Conservation (phyloP, 2,797 vertebrate genomes). For the Poecilia velifera region DNA sequence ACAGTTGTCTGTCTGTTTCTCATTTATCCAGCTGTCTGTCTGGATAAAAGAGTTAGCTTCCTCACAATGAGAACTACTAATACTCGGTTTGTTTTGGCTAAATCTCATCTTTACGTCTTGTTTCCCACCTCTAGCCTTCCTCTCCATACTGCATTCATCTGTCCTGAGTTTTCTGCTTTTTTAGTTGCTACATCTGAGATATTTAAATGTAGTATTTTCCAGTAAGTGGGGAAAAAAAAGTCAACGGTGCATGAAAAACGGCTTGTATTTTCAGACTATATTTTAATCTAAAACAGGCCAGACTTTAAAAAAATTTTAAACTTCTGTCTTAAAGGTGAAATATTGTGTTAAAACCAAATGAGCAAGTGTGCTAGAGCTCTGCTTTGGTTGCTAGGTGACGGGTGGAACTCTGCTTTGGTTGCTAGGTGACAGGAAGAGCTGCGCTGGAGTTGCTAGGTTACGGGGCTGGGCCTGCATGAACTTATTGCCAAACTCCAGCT, state of each 20-base stretch:
- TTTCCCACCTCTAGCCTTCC: conserved; percentile 32
- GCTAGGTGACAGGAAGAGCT: too few species aligned
- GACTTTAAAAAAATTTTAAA: not conserved
- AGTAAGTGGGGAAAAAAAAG: not conserved
- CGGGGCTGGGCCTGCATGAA: too few species aligned
- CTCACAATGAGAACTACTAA: not conserved
- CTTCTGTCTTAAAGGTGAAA: not conserved
- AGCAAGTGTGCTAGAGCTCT: too few species aligned
- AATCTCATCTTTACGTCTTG: conserved; percentile 43
- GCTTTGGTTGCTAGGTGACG: too few species aligned
- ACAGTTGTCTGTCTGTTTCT: too few species aligned
- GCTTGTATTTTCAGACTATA: not conserved
- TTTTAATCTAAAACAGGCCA: not conserved
- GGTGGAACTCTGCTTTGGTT: too few species aligned
- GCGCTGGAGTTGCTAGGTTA: too few species aligned
- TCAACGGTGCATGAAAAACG: not conserved
- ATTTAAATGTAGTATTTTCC: not conserved
- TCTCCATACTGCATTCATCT: conserved; percentile 20
- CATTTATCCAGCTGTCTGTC: not conserved
- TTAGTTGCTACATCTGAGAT: not conserved
- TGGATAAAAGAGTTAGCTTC: not conserved
- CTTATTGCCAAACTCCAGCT: too few species aligned
- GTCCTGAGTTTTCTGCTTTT: conserved; percentile 27
- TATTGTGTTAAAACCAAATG: not conserved
- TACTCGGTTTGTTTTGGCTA: conserved; percentile 3